A percentile compares a stretch with the other conserved stretches of the same genome.
Evolutionary conservation across 2,888 invertebrate species (phyloP).

Genomic region (Myopa tessellatipennis): DNA sequence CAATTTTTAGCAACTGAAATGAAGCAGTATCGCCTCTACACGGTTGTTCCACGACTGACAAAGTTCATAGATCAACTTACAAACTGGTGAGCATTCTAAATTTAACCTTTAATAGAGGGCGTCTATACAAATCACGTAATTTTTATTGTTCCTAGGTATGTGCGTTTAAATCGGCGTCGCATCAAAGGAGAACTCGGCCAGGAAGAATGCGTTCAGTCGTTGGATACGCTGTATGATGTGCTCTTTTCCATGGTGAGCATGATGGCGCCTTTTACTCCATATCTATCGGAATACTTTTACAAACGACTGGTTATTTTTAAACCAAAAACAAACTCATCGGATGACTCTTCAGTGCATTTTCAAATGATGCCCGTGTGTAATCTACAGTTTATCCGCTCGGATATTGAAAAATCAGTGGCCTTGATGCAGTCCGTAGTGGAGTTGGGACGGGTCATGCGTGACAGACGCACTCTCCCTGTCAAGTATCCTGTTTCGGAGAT

Average conservation of each 20-base stretch:
- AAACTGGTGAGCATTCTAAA: constrained; percentile 77
- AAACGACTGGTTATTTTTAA: constrained; percentile 81
- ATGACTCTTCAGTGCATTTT: constrained; percentile 87
- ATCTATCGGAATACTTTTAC: constrained; percentile 94
- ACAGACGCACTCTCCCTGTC: constrained; percentile 91
- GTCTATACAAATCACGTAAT: not conserved
- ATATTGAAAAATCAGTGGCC: constrained; percentile 90
- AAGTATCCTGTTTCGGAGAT: constrained; percentile 97
- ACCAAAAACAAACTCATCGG: constrained; percentile 66
- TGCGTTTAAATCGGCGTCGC: constrained; percentile 93
- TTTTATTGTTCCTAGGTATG: constrained; percentile 72
- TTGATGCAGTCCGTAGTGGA: constrained; percentile 97
- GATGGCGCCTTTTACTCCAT: constrained; percentile 98
- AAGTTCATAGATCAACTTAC: constrained; percentile 98
- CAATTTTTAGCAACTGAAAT: constrained; percentile 92
- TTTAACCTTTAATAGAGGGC: too few relatives aligned
- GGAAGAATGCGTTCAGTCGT: constrained; percentile 83
- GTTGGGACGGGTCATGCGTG: constrained; percentile 90
- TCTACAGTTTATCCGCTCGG: constrained; percentile 78
- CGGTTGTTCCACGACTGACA: constrained; percentile 91
- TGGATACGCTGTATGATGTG: constrained; percentile 90
- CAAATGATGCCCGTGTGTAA: constrained; percentile 86
- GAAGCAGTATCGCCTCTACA: constrained; percentile 93
- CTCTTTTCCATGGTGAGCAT: constrained; percentile 88
- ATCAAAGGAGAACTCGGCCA: constrained; percentile 91